Percentiles rank a stretch among this genome's conserved stretches.
Conservation (phyloP, 1,140 invertebrate species). For the Drosophila truncata region DNA sequence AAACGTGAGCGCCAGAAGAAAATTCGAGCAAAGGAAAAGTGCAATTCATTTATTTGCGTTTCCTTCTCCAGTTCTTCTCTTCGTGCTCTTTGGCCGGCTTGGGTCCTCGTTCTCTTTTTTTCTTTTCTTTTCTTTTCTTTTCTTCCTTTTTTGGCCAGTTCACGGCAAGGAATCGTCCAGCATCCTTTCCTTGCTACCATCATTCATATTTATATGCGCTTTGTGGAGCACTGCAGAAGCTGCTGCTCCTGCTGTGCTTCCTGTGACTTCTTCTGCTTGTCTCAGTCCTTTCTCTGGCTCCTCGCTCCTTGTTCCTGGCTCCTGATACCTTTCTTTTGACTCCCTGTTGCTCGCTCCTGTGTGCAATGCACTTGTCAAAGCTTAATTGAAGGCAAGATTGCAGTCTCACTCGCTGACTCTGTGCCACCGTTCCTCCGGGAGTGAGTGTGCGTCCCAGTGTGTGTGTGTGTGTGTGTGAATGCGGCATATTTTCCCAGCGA, state of each 20-base stretch:
- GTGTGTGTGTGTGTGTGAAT: constrained; percentile 61
- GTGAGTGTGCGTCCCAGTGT: constrained; percentile 9
- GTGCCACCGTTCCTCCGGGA: constrained; percentile 18
- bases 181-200: constrained; percentile 31
- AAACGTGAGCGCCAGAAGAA: constrained; percentile 60
- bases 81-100: constrained; percentile 35
- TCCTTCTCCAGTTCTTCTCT: constrained; percentile 66
- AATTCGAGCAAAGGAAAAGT: constrained; percentile 75
- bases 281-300: constrained; percentile 31
- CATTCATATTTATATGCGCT: constrained; percentile 80
- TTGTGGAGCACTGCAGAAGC: constrained; percentile 48
- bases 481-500: constrained; percentile 82
- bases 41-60: constrained; percentile 84
- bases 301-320: constrained; percentile 2
- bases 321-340: constrained; percentile 16
- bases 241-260: constrained; percentile 8
- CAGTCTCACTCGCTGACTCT: constrained; percentile 61
- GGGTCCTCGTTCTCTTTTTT: constrained; percentile 17
- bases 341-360: constrained; percentile 36
- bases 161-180: constrained; percentile 65
- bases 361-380: constrained; percentile 84
- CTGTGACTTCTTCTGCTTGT: constrained; percentile 56
- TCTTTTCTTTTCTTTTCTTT: constrained; percentile 16
- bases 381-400: constrained; percentile 85
- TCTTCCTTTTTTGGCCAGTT: constrained; percentile 48